phyloP scores from a whole-genome alignment of 2,888 invertebrate species.

The Pterobdella sp. region DNA sequence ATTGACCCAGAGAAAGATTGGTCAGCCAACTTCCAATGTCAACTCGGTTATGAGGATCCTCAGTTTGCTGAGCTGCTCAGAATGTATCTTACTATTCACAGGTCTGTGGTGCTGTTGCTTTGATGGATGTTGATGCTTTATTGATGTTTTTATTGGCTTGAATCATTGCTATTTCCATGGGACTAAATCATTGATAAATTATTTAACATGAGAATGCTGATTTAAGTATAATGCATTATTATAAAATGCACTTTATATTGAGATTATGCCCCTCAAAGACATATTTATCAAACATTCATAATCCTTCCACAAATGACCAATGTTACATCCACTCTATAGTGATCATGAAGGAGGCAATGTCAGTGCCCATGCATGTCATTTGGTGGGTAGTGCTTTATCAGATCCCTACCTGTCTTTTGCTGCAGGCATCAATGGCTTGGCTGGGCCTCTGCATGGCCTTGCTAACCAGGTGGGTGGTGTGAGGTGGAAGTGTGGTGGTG shows the following conservation, averaged over 20 bases:
- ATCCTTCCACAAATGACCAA: neutral
- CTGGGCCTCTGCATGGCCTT: slow-evolving; percentile 88
- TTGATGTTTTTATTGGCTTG: too few relatives aligned
- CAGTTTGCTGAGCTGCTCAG: slow-evolving; percentile 82
- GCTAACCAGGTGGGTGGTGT: slow-evolving; percentile 71
- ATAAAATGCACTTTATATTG: too few relatives aligned
- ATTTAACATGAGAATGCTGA: too few relatives aligned
- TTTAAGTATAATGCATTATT: too few relatives aligned
- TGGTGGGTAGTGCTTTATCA: slow-evolving; percentile 85
- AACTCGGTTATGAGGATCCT: slow-evolving; percentile 76
- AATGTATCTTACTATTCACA: slow-evolving; percentile 83
- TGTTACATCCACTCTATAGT: slow-evolving; percentile 52
- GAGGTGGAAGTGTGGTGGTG: neutral
- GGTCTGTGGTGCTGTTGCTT: slow-evolving; percentile 48
- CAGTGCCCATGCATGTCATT: slow-evolving; percentile 83
- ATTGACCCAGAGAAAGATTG: slow-evolving; percentile 84
- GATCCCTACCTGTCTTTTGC: slow-evolving; percentile 87
- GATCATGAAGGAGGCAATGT: slow-evolving; percentile 96
- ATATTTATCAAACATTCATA: neutral
- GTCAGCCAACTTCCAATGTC: slow-evolving; percentile 77
- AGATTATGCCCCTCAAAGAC: too few relatives aligned
- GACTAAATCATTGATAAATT: too few relatives aligned
- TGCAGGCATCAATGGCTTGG: slow-evolving; percentile 85
- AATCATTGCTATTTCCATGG: too few relatives aligned
- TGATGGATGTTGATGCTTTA: neutral